Evolutionary conservation across 2,888 invertebrate genomes (phyloP).

Genomic region (Brenthis ino): DNA sequence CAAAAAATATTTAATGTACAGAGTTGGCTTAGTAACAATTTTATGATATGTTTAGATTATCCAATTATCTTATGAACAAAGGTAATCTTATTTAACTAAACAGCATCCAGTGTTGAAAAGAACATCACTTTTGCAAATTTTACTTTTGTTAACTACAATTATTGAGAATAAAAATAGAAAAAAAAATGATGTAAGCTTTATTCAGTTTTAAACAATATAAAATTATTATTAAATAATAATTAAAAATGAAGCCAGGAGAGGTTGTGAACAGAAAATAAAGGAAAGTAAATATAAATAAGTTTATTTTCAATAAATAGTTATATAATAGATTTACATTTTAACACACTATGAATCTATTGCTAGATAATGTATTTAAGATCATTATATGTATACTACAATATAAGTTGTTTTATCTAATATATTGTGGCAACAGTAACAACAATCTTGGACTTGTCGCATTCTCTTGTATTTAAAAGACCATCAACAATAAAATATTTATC

Average conservation of each 20-base stretch:
- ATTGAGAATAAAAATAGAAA: no score
- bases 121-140: no score
- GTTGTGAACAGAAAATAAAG: not conserved
- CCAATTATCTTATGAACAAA: no score
- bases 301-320: conserved; percentile 33
- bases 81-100: no score
- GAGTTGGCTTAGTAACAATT: no score
- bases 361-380: conserved; percentile 22
- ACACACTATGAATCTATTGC: conserved; percentile 21
- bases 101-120: no score
- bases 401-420: conserved; percentile 22
- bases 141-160: no score
- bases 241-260: not conserved
- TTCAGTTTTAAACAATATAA: no score
- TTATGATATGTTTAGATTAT: no score
- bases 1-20: no score
- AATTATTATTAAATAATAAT: not conserved
- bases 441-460: conserved; percentile 23
- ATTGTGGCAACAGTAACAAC: conserved; percentile 25
- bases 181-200: no score
- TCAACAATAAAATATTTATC: conserved; percentile 47
- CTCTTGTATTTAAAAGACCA: conserved; percentile 34
- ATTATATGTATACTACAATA: conserved; percentile 20
- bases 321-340: conserved; percentile 33
- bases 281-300: conserved; percentile 28